phyloP scores from a whole-genome alignment of 2,113 vertebrate genomes.

The Gila orcuttii region DNA sequence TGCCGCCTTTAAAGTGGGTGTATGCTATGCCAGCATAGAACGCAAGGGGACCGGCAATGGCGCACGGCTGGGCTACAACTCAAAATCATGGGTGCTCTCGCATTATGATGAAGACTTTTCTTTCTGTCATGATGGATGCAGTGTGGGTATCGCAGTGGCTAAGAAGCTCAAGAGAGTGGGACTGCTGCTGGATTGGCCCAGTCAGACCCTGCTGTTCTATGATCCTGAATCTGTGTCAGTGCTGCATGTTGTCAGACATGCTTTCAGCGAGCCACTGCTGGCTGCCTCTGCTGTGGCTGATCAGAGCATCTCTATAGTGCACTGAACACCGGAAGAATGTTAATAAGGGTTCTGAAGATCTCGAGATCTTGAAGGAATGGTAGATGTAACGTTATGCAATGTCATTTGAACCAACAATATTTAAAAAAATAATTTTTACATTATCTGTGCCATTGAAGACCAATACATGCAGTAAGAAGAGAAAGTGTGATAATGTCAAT shows the following conservation, averaged over 20 bases:
- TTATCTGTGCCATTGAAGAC: slow-evolving; percentile 2
- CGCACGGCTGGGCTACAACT: slow-evolving; percentile 85
- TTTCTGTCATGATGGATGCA: slow-evolving; percentile 80
- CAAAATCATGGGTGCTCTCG: slow-evolving; percentile 89
- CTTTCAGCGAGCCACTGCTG: slow-evolving; percentile 78
- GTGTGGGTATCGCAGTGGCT: slow-evolving; percentile 73
- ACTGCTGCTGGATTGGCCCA: slow-evolving; percentile 84
- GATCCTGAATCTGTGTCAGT: slow-evolving; percentile 79
- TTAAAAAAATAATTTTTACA: neutral
- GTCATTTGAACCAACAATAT: neutral
- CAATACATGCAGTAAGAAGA: neutral
- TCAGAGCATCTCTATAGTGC: slow-evolving; percentile 77
- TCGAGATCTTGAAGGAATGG: too few relatives aligned
- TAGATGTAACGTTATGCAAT: neutral
- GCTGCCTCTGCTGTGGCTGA: slow-evolving; percentile 87
- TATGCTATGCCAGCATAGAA: slow-evolving; percentile 84
- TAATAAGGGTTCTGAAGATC: slow-evolving; percentile 11
- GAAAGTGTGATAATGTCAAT: neutral
- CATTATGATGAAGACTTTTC: slow-evolving; percentile 85
- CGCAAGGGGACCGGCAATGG: slow-evolving; percentile 84
- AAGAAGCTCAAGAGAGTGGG: slow-evolving; percentile 78
- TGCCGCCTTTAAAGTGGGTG: slow-evolving; percentile 88
- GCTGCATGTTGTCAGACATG: slow-evolving; percentile 72
- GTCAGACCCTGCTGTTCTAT: slow-evolving; percentile 84
- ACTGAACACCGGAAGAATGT: slow-evolving; percentile 56